A percentile compares a stretch with the other conserved stretches of the same genome.
phyloP scores from a whole-genome alignment of 2,888 invertebrate genomes.

The Cataglyphis altisquamis region DNA sequence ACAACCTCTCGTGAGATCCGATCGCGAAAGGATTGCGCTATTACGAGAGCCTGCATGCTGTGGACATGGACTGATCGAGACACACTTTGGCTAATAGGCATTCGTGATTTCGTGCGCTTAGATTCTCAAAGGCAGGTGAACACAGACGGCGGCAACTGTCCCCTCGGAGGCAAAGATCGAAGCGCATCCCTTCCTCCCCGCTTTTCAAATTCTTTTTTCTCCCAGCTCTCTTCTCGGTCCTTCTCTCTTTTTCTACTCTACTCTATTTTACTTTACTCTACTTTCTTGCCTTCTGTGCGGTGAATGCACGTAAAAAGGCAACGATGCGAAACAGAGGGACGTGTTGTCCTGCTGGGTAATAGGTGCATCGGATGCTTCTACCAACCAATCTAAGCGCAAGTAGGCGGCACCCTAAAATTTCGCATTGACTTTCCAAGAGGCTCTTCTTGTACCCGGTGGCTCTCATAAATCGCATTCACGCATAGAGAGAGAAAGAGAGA shows the following conservation, averaged over 20 bases:
- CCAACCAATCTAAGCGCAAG: constrained; percentile 60
- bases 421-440: constrained; percentile 71
- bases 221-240: background rate
- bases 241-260: constrained; percentile 11
- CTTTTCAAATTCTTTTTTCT: constrained; percentile 19
- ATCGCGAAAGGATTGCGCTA: constrained; percentile 39
- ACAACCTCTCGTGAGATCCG: constrained; percentile 1
- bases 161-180: constrained; percentile 79
- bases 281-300: constrained; percentile 1
- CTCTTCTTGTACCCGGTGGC: constrained; percentile 66
- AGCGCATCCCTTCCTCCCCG: constrained; percentile 36
- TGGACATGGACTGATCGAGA: constrained; percentile 28
- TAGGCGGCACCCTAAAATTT: constrained; percentile 74
- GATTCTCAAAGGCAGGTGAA: constrained; percentile 81
- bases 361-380: constrained; percentile 45
- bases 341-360: constrained; percentile 56
- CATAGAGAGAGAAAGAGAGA: background rate
- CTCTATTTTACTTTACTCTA: background rate
- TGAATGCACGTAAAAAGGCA: constrained; percentile 40
- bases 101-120: constrained; percentile 83
- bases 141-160: constrained; percentile 76
- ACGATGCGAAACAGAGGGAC: constrained; percentile 48
- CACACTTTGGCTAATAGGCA: constrained; percentile 74
- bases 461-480: constrained; percentile 67
- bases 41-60: constrained; percentile 34